Evolutionary conservation across 1,140 invertebrate species (phyloP).

Genomic region (Drosophila navojoa): DNA sequence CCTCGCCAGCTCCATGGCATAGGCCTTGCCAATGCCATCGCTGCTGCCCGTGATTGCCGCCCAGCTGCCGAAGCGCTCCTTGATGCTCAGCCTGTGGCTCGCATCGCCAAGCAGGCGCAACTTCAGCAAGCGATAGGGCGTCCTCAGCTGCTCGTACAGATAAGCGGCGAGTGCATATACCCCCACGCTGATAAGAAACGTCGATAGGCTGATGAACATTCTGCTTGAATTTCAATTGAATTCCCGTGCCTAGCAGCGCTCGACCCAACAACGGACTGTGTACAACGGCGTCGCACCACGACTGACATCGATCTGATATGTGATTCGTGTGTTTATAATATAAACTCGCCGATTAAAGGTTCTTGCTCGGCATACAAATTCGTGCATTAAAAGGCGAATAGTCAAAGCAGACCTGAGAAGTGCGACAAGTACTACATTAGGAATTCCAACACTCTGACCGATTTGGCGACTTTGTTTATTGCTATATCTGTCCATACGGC

Average conservation of each 20-base stretch:
- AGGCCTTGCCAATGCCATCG: constrained; percentile 96
- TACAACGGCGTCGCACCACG: too few species aligned
- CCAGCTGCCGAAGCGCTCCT: constrained; percentile 60
- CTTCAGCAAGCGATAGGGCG: constrained; percentile 45
- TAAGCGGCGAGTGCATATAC: constrained; percentile 50
- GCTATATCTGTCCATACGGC: not conserved
- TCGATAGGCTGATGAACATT: constrained; percentile 43
- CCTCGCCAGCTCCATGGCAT: constrained; percentile 91
- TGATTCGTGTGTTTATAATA: too few species aligned
- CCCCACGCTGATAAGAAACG: constrained; percentile 52
- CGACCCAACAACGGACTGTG: too few species aligned
- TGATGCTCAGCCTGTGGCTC: constrained; percentile 27
- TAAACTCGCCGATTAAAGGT: too few species aligned
- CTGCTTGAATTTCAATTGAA: constrained; percentile 2
- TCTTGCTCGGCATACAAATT: too few species aligned
- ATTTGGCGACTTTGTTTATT: constrained; percentile 6
- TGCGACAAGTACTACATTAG: constrained; percentile 22
- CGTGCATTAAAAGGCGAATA: not conserved
- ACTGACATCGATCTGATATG: too few species aligned
- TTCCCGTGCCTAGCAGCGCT: not conserved
- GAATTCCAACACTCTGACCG: constrained; percentile 2
- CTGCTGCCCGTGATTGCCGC: constrained; percentile 93
- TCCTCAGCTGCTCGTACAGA: constrained; percentile 67
- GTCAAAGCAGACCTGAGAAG: constrained; percentile 47
- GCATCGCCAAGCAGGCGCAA: constrained; percentile 4